Base-by-base conservation (phyloP, 2,888 invertebrate genomes). In the Pterostichus madidus region DNA sequence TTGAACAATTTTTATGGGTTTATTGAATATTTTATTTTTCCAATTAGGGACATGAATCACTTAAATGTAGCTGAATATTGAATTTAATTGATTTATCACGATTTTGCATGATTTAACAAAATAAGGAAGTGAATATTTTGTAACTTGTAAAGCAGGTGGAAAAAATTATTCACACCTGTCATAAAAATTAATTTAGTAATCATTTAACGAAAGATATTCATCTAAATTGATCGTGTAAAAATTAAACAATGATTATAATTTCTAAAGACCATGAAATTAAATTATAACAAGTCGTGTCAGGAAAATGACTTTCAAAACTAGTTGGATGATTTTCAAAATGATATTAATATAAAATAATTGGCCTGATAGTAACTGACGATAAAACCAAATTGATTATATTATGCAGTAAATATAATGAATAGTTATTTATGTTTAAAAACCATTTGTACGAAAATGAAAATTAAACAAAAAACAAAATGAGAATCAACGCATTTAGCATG, bases 381-480 rank as follows among this genome's bases (percentile, higher is more conserved):
- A 31, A 59, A 59, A 24, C 24, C 3, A 24, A 24, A 59, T 59
- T 11, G 59, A 59, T 31, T 59, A 31, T 17, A 6, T 56, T 15
- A 15, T 24, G n/a, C 59, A 59, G 59, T 31, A 59, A 56, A 56
- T 15, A 56, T 2, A 13, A 39, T n/a, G 52, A 52, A 56, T 56
- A 17, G 17, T 17, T 17, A 56, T 6, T 56, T 56, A 8, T 39
- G 39, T 7, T 39, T 13, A 17, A 56, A 10, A 56, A 56, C n/a
- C 49, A 11, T 49, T 56, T 56, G 17, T 56, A 56, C 15, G 56
- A 17, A 56, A 56, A 56, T 13, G 17, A n/a, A 13, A 73, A 73
- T 44, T 46, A 73, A 46, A 35, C 39, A 32, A 71, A 78, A 78
- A 59, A 59, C 78, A 56, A 77, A 52, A 68, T 32, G 32, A 80